Evolutionary conservation across 2,888 invertebrate species (phyloP).

Genomic region (Psylliodes chrysocephalus): DNA sequence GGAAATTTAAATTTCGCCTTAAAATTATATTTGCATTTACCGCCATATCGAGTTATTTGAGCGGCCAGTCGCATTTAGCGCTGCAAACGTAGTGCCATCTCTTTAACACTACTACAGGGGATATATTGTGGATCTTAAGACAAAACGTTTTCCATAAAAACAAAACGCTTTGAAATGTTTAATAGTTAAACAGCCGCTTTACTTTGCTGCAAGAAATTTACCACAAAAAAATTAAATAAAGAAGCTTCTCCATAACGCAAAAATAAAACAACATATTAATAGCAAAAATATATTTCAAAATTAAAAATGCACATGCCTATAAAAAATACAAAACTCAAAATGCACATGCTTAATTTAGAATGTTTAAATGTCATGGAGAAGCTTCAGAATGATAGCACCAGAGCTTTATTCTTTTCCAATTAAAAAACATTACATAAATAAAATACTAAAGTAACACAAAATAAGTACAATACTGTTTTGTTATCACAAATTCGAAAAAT

Average conservation of each 20-base stretch:
- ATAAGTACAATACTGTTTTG: slow-evolving; percentile 45
- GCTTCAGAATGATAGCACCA: slow-evolving; percentile 62
- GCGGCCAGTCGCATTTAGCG: too few relatives aligned
- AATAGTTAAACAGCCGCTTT: too few relatives aligned
- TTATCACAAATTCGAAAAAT: slow-evolving; percentile 36
- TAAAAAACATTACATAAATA: slow-evolving; percentile 32
- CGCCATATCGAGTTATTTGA: too few relatives aligned
- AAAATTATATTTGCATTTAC: too few relatives aligned
- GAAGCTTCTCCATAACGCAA: slow-evolving; percentile 59
- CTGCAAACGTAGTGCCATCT: too few relatives aligned
- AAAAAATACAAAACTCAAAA: slow-evolving; percentile 15
- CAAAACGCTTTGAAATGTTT: too few relatives aligned
- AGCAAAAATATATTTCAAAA: slow-evolving; percentile 46
- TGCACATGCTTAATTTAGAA: slow-evolving; percentile 20
- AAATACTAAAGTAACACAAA: slow-evolving; percentile 40
- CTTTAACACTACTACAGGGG: too few relatives aligned
- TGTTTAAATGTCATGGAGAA: slow-evolving; percentile 58
- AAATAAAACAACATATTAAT: slow-evolving; percentile 53
- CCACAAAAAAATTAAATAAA: background rate
- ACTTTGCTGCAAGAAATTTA: too few relatives aligned
- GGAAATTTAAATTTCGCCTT: too few relatives aligned
- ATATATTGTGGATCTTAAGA: too few relatives aligned
- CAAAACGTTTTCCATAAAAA: too few relatives aligned
- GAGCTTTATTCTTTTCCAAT: slow-evolving; percentile 39
- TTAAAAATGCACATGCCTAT: background rate